Evolutionary conservation across 2,888 invertebrate genomes (phyloP).

Genomic region (Ormyrus thymus): DNA sequence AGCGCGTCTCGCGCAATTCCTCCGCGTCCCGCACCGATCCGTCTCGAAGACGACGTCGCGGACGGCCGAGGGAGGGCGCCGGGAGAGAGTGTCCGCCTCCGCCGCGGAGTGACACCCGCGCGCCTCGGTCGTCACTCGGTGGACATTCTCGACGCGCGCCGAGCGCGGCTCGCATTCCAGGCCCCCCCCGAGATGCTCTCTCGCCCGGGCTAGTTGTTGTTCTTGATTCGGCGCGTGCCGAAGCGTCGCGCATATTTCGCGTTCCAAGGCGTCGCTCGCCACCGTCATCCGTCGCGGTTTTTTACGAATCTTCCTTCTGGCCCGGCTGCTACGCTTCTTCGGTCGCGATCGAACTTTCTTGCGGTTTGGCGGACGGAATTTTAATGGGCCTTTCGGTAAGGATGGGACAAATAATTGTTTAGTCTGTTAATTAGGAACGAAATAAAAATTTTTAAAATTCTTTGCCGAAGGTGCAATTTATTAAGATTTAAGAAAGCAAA

Average conservation of each 20-base stretch:
- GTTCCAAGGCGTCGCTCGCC: constrained; percentile 65
- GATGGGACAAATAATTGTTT: too few relatives aligned
- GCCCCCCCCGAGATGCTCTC: constrained; percentile 59
- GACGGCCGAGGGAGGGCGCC: constrained; percentile 55
- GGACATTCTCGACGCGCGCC: constrained; percentile 72
- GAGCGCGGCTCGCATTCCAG: constrained; percentile 66
- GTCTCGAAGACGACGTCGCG: constrained; percentile 43
- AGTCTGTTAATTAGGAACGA: too few relatives aligned
- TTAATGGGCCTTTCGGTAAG: too few relatives aligned
- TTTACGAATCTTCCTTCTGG: constrained; percentile 12
- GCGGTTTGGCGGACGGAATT: background rate
- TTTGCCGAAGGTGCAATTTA: too few relatives aligned
- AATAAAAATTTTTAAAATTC: too few relatives aligned
- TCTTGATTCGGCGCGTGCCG: constrained; percentile 57
- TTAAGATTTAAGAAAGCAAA: too few relatives aligned
- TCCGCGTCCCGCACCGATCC: constrained; percentile 40
- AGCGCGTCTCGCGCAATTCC: constrained; percentile 33
- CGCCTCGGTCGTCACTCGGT: constrained; percentile 71
- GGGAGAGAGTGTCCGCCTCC: constrained; percentile 63
- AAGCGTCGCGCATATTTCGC: constrained; percentile 60
- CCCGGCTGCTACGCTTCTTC: too few relatives aligned
- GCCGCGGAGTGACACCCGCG: constrained; percentile 18
- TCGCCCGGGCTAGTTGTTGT: constrained; percentile 54
- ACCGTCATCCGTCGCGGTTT: background rate
- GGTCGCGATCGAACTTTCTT: constrained; percentile 34